A percentile compares a stretch with the other conserved stretches of the same genome.
phyloP scores from a whole-genome alignment of 2,797 vertebrate species.

The Apogon talboti region DNA sequence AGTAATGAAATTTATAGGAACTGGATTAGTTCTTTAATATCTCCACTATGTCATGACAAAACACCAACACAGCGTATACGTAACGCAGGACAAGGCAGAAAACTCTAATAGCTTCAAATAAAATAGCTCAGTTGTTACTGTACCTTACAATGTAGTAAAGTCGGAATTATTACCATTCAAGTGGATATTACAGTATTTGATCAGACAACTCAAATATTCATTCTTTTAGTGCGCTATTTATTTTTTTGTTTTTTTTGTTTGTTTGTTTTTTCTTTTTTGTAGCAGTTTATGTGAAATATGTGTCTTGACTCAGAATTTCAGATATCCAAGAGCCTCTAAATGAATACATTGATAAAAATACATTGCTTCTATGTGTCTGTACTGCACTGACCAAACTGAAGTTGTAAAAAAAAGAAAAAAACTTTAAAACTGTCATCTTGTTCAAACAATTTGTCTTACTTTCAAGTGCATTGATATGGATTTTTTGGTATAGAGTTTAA shows the following conservation, averaged over 20 bases:
- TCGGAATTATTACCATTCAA: conserved; percentile 27
- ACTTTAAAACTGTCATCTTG: conserved; percentile 36
- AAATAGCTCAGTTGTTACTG: conserved; percentile 38
- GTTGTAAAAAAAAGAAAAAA: conserved; percentile 47
- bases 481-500: conserved; percentile 48
- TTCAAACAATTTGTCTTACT: conserved; percentile 52
- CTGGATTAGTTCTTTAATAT: conserved; percentile 58
- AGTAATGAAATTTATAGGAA: conserved; percentile 57
- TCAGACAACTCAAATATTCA: conserved; percentile 46
- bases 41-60: conserved; percentile 49
- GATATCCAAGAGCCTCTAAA: conserved; percentile 44
- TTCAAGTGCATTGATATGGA: conserved; percentile 61
- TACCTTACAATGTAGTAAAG: conserved; percentile 29
- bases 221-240: conserved; percentile 35
- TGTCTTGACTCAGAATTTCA: conserved; percentile 45
- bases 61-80: conserved; percentile 25
- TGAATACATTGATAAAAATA: conserved; percentile 15
- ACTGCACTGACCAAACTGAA: conserved; percentile 62
- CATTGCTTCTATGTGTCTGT: conserved; percentile 54
- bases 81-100: conserved; percentile 24
- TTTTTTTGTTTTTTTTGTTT: too few relatives aligned
- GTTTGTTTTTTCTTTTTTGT: conserved; percentile 16
- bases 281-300: conserved; percentile 40
- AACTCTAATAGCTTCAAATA: conserved; percentile 30
- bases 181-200: conserved; percentile 38